phyloP scores from a whole-genome alignment of 2,888 invertebrate genomes.

The Epinotia demarniana region DNA sequence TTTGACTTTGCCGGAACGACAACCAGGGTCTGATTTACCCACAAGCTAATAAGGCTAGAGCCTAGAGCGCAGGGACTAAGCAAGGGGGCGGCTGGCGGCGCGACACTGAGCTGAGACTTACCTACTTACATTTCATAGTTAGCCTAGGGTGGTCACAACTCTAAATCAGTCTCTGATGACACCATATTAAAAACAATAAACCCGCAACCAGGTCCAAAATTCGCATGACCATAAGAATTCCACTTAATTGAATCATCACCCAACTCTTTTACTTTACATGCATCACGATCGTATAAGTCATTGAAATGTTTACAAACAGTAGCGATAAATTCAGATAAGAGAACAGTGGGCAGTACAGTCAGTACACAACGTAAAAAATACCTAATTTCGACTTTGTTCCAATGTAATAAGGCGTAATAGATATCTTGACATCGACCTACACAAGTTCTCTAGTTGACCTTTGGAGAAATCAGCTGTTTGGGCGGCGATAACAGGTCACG shows the following conservation, averaged over 20 bases:
- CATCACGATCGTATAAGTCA: slow-evolving; percentile 1
- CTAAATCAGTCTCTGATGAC: neutral
- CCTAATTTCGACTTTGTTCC: neutral
- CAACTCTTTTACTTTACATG: neutral
- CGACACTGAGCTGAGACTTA: no score
- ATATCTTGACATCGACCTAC: neutral
- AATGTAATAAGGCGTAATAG: neutral
- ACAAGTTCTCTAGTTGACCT: slow-evolving; percentile 20
- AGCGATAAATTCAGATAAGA: slow-evolving; percentile 21
- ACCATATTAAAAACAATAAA: neutral
- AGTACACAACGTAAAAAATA: neutral
- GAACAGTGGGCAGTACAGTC: slow-evolving; percentile 8
- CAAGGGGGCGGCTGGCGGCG: no score
- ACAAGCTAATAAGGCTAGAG: no score
- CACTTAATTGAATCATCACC: neutral
- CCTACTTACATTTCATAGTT: no score
- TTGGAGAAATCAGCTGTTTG: slow-evolving; percentile 30
- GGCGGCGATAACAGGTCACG: neutral
- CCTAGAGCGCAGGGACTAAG: no score
- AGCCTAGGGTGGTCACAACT: no score
- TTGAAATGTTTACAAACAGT: slow-evolving; percentile 32
- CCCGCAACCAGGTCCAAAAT: no score
- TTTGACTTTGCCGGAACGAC: neutral
- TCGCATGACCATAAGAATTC: neutral
- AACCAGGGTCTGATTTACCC: no score